phyloP scores from a whole-genome alignment of 2,888 invertebrate species.

The Caenorhabditis sinica region DNA sequence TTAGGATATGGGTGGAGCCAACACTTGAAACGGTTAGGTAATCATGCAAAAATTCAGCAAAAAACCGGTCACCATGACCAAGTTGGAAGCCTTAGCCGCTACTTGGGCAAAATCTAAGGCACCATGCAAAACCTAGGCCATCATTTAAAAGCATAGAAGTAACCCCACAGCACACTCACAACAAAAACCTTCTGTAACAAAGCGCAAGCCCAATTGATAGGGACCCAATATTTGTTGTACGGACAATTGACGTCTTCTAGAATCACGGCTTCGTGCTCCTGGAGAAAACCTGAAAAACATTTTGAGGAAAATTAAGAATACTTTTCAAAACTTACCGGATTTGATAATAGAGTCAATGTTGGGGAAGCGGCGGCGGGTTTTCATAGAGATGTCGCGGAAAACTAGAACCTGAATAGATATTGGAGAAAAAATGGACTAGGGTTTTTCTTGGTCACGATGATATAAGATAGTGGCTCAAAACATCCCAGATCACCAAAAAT shows the following conservation, averaged over 20 bases:
- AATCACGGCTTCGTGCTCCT: slow-evolving; percentile 74
- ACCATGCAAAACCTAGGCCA: not conserved
- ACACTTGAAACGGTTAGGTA: not conserved
- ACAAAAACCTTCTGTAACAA: slow-evolving; percentile 55
- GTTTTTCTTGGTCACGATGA: too few species aligned
- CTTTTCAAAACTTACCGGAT: slow-evolving; percentile 50
- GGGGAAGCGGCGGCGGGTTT: slow-evolving; percentile 76
- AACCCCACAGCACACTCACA: slow-evolving; percentile 37
- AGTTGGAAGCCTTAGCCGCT: not conserved
- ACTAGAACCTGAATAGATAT: slow-evolving; percentile 71
- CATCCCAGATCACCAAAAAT: not conserved
- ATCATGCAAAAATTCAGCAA: not conserved
- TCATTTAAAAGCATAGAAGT: not conserved
- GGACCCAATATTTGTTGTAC: slow-evolving; percentile 81
- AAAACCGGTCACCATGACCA: too few species aligned
- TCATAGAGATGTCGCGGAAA: slow-evolving; percentile 78
- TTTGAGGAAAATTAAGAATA: not conserved
- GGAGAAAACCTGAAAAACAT: slow-evolving; percentile 74
- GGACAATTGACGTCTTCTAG: slow-evolving; percentile 69
- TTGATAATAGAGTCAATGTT: slow-evolving; percentile 73
- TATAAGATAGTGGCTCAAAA: too few species aligned
- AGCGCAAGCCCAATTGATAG: slow-evolving; percentile 79
- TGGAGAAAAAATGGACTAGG: not conserved
- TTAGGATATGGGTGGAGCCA: not conserved
- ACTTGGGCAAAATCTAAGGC: too few species aligned